phyloP scores from a whole-genome alignment of 2,113 vertebrate species.

The Neolamprologus hecqui region DNA sequence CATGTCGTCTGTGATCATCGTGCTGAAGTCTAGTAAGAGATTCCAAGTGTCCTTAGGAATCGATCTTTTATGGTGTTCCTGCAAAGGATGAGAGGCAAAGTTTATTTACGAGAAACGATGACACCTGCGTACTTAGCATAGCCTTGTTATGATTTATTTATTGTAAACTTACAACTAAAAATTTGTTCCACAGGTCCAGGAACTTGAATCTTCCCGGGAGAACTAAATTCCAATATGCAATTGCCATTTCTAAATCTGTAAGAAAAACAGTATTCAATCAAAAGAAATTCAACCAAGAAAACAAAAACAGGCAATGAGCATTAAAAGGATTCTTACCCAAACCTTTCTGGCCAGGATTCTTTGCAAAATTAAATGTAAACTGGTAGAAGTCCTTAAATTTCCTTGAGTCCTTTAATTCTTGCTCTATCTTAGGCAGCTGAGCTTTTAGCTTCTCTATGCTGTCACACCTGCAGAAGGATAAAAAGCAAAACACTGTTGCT shows the following conservation, averaged over 20 bases:
- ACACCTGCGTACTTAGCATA: neutral
- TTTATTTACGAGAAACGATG: rapidly evolving
- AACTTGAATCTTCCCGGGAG: conserved; percentile 92
- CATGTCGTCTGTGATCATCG: conserved; percentile 94
- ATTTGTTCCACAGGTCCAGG: conserved; percentile 91
- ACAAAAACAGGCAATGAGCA: neutral
- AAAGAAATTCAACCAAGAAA: neutral
- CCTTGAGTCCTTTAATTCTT: conserved; percentile 84
- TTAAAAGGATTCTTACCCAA: conserved; percentile 75
- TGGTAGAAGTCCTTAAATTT: conserved; percentile 96
- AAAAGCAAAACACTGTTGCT: neutral
- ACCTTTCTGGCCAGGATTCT: conserved; percentile 92
- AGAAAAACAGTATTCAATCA: conserved; percentile 16
- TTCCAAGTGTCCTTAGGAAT: conserved; percentile 97
- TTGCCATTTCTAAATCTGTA: conserved; percentile 93
- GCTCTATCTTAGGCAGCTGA: conserved; percentile 85
- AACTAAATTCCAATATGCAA: conserved; percentile 95
- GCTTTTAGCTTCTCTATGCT: conserved; percentile 85
- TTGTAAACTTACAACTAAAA: conserved; percentile 85
- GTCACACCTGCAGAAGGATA: conserved; percentile 77
- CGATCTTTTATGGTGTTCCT: conserved; percentile 94
- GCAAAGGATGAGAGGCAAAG: neutral
- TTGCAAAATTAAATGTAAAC: conserved; percentile 94
- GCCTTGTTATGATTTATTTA: neutral
- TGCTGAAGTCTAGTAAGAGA: conserved; percentile 91